Percentiles rank a stretch among this genome's conserved stretches.
Evolutionary conservation across 2,797 vertebrate species (phyloP).

Genomic region (Ispidina lecontei): DNA sequence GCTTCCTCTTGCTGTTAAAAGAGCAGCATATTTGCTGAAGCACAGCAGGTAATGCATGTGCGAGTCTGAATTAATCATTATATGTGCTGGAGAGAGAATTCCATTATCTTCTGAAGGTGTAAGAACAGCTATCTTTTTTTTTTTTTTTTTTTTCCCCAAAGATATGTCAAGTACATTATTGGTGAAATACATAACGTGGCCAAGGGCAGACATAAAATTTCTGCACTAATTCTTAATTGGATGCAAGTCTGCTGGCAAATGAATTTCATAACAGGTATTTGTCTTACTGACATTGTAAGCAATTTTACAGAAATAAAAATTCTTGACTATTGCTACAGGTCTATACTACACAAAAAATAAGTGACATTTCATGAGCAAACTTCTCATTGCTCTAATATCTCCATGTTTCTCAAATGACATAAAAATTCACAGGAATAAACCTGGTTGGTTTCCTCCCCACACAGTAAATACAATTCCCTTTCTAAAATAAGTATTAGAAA

Average conservation of each 20-base stretch:
- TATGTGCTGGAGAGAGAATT: neutral
- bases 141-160: neutral
- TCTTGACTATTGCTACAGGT: neutral
- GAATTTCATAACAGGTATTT: fast-evolving
- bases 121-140: neutral
- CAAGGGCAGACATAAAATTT: neutral
- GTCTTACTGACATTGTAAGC: neutral
- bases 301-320: neutral
- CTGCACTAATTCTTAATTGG: neutral
- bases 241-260: neutral
- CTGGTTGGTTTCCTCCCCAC: neutral
- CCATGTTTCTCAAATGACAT: neutral
- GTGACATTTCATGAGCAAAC: neutral
- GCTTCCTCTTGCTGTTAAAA: conserved; percentile 38
- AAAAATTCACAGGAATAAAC: neutral
- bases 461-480: neutral
- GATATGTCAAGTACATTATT: neutral
- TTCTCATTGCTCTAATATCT: neutral
- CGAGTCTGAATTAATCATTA: neutral
- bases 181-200: neutral
- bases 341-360: neutral
- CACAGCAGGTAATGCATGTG: neutral
- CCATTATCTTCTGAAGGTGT: neutral
- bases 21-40: conserved; percentile 57
- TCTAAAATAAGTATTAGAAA: neutral